phyloP scores from a whole-genome alignment of 2,113 vertebrate genomes.

The Gracilinanus agilis region DNA sequence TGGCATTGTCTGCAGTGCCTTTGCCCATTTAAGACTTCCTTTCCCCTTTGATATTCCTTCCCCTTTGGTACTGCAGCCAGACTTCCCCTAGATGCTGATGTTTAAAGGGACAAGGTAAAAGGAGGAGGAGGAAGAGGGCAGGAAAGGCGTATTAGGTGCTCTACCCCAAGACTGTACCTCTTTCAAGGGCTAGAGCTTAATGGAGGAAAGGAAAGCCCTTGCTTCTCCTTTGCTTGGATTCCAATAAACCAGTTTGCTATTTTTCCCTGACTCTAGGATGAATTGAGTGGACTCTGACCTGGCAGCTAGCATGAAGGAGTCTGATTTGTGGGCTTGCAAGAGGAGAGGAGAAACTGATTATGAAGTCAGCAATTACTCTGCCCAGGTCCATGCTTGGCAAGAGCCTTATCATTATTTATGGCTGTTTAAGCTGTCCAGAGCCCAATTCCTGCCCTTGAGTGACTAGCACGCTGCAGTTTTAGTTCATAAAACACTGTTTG shows the following conservation, averaged over 20 bases:
- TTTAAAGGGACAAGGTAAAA: background rate
- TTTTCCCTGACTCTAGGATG: conserved; percentile 63
- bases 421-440: conserved; percentile 46
- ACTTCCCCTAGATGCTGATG: background rate
- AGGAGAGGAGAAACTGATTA: conserved; percentile 66
- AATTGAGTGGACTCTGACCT: conserved; percentile 69
- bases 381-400: conserved; percentile 67
- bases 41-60: background rate
- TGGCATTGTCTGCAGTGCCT: background rate
- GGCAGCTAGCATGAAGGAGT: background rate
- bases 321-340: conserved; percentile 52
- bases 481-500: conserved; percentile 71
- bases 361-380: conserved; percentile 59
- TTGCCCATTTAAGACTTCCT: background rate
- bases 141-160: background rate
- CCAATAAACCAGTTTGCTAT: conserved; percentile 65
- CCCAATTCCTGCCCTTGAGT: conserved; percentile 69
- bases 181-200: background rate
- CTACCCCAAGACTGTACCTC: background rate
- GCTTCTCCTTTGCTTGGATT: conserved; percentile 11
- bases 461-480: conserved; percentile 67
- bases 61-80: background rate
- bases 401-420: conserved; percentile 75
- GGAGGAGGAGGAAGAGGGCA: background rate
- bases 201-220: background rate